Evolutionary conservation across 2,113 vertebrate species (phyloP), one percentile per base, ranked within the genome.

Genomic region (Aepyceros melampus): DNA sequence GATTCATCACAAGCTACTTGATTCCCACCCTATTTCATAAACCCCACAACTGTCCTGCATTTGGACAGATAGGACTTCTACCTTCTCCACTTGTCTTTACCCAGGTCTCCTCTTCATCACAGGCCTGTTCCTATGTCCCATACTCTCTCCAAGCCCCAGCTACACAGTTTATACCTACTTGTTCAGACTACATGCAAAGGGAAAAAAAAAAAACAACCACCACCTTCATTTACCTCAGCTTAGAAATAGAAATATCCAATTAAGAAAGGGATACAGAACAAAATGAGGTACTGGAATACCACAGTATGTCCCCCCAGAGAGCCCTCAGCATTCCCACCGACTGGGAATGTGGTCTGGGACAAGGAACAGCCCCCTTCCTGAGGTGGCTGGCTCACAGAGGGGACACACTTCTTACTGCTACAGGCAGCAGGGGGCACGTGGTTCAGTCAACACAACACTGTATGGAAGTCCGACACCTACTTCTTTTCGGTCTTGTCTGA

Each of bases 131-230:
- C 64, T 45, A 6, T 21, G 21, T 5, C 23, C 49, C 23, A 45
- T 2, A 33, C 10, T 23, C 43, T 10, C 89, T 67, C 81, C 17
- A 82, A 29, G 21, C 31, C 16, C 67, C 33, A 67, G 71, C 43
- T 27, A 47, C 12, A 12, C 2, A 6, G 74, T 84, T 91, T 88
- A 82, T 17, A 56, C n/a, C 47, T 43, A 89, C 55, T 79, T 95
- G 64, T 51, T 89, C 87, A 86, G 47, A 91, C 95, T 86, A 93
- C 25, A 87, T 27, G 12, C 83, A 92, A 92, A 97, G 33, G 58
- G 74, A 88, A 91, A 97, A 95, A 33, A 23, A 16, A 76, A 40
- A 76, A 91, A 85, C 88, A 97, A 95, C 55, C n/a, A 4, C 55
- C 31, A 74, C 29, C 19, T 25, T 55, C 55, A 81, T 36, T 91